A percentile compares a stretch with the other conserved stretches of the same genome.
Evolutionary conservation across 2,797 vertebrate species (phyloP).

Genomic region (Gallirallus australis): DNA sequence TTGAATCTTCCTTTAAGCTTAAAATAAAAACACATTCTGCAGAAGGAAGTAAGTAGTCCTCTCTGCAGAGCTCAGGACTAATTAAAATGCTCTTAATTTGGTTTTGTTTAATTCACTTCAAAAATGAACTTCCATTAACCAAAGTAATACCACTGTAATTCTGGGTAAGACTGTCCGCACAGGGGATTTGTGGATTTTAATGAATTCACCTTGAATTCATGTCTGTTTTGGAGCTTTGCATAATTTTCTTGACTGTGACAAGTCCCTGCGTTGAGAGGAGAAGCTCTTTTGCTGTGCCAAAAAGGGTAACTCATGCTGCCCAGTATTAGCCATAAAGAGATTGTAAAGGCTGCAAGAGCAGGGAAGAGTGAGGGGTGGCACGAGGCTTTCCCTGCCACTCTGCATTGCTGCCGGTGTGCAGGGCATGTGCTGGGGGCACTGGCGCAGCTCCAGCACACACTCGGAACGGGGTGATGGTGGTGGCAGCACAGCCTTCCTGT

Average conservation of each 20-base stretch:
- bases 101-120: conserved; percentile 22
- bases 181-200: conserved; percentile 8
- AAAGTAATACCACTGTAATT: not conserved
- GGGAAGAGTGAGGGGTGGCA: accelerated
- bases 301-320: not conserved
- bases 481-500: not conserved
- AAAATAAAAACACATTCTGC: not conserved
- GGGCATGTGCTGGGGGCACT: not conserved
- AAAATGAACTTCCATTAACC: not conserved
- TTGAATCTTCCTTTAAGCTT: not conserved
- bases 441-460: accelerated
- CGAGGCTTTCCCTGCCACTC: accelerated
- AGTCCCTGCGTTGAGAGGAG: not conserved
- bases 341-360: not conserved
- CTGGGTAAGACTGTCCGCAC: not conserved
- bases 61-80: conserved; percentile 32
- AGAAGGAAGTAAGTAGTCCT: not conserved
- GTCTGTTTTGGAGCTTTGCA: not conserved
- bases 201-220: conserved; percentile 18
- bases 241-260: not conserved
- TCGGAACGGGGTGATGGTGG: too few species aligned
- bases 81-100: conserved; percentile 33
- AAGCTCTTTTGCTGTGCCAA: not conserved
- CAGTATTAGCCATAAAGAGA: not conserved
- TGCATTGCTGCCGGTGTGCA: accelerated